Percentiles rank a stretch among this genome's conserved stretches.
Conservation (phyloP, 2,888 invertebrate genomes). For the Rhagonycha fulva region DNA sequence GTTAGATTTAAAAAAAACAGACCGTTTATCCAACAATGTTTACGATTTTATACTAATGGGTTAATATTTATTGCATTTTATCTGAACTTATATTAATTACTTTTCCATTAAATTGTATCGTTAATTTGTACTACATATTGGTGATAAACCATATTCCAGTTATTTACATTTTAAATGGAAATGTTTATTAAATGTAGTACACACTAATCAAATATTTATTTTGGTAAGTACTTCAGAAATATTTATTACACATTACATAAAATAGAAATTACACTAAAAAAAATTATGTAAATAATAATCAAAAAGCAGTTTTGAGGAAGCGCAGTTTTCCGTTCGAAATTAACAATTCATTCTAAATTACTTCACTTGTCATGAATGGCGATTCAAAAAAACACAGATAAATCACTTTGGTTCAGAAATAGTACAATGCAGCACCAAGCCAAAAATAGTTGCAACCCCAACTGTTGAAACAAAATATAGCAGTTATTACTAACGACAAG, state of each 20-base stretch:
- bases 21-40: background rate
- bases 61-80: background rate
- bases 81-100: background rate
- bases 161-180: background rate
- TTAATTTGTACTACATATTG: background rate
- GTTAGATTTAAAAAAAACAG: background rate
- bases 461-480: background rate
- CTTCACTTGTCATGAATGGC: background rate
- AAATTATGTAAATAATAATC: too few species aligned
- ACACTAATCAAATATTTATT: too few species aligned
- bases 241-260: too few species aligned
- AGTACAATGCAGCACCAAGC: background rate
- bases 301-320: too few species aligned
- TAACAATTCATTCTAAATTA: background rate
- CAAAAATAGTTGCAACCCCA: background rate
- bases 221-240: too few species aligned
- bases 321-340: background rate
- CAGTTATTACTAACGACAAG: background rate
- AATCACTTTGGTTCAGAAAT: background rate
- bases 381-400: background rate
- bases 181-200: background rate
- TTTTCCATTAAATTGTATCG: background rate
- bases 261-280: too few species aligned
- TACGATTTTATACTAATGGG: background rate
- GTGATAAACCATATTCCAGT: background rate